Evolutionary conservation across 2,113 vertebrate genomes (phyloP), one percentile per base, ranked within the genome.

Genomic region (Cacatua alba): DNA sequence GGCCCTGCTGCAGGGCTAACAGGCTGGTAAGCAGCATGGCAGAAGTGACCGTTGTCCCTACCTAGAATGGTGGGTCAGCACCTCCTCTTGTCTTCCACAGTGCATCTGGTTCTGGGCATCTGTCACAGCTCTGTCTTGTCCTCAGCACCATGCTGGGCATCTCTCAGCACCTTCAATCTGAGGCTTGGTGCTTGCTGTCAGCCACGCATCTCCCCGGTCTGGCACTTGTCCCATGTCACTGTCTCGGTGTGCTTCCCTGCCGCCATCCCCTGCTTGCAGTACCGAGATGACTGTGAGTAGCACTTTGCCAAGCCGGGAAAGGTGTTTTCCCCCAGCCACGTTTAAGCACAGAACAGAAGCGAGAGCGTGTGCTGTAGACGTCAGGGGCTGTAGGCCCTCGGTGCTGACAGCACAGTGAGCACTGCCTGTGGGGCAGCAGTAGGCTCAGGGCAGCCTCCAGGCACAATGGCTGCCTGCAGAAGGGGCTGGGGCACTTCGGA

Each of bases 381-480:
- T 10, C 13, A 9, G 57, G 21, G 33, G 33, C 33, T 35, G 57
- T 33, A 59, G 57, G 33, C 14, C 21, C 20, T 23, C 33, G 4
- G 33, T 37, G 14, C 70, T 23, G 18, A 48, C 18, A 12, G 43
- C 71, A 13, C 3, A 7, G 59, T 2, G 1, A 52, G 62, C 51
- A 41, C 51, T 48, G 49, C 41, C 11, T 3, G 46, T 2, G 11
- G 51, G 28, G 51, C 29, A 29, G 51, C 28, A 57, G n/a, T 1
- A 11, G 41, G 43, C 19, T 67, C n/a, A 1, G 7, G 14, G 29
- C 62, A 76, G 51, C 24, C 43, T 28, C 82, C 6, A 1, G 41
- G 60, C 41, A 26, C 10, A 1, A 4, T 3, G 0, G 28, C 44
- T 35, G 25, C 68, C 57, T 20, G 25, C 3, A 1, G 26, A 39